These are phyloP conservation scores for Magallana angulata DNA, from an alignment of 1,140 invertebrate species.

Conservation along the genomic window DNA sequence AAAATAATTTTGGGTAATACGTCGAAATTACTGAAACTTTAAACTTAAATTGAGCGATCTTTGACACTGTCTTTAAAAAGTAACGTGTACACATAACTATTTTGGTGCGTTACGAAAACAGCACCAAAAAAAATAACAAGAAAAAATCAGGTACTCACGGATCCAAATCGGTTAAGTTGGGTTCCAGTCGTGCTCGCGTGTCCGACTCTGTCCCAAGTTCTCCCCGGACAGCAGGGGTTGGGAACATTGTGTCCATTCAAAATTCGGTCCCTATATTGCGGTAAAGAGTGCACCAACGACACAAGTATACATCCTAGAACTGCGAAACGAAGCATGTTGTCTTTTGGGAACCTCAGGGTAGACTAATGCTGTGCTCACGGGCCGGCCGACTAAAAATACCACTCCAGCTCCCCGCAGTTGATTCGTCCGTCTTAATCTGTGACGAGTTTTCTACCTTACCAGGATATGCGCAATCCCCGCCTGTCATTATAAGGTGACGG, in stretches of 20 bases:
- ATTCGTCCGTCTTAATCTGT: neutral
- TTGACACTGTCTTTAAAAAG: too few species aligned
- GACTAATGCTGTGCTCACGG: neutral
- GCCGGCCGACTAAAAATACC: neutral
- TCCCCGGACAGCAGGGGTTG: constrained; percentile 6
- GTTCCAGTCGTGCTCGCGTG: neutral
- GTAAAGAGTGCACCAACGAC: neutral
- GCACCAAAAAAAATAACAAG: neutral
- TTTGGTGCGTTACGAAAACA: too few species aligned
- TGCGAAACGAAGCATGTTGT: neutral
- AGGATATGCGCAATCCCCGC: constrained; percentile 3
- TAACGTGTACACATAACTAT: too few species aligned
- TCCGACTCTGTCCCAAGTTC: neutral
- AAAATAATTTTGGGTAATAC: too few species aligned
- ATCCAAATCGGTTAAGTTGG: neutral
- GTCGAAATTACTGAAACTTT: too few species aligned
- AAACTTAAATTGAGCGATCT: too few species aligned
- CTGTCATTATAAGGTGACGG: constrained; percentile 16
- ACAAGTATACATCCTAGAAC: constrained; percentile 17
- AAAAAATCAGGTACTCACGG: neutral
- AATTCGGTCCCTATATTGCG: constrained; percentile 1
- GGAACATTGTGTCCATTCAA: constrained; percentile 5
- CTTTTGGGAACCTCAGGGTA: constrained; percentile 10
- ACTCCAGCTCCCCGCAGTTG: neutral
- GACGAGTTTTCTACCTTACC: neutral